Base-by-base conservation (phyloP, 2,888 invertebrate genomes). In the Epinotia bilunana region DNA sequence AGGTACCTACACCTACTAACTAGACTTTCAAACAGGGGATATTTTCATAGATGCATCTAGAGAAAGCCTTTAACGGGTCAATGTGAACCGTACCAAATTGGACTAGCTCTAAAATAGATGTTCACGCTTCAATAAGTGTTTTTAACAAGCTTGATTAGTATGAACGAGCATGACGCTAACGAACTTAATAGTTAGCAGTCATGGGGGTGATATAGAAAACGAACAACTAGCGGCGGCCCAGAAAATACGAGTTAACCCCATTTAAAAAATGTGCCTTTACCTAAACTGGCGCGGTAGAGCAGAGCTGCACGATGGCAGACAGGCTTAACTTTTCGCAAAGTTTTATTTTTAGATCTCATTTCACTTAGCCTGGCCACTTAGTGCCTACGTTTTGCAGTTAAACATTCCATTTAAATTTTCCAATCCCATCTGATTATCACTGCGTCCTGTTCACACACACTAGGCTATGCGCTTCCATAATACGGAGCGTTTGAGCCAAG, bases 91-190 rank as follows among this genome's bases (percentile, higher is more conserved):
- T 16, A 5, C 49, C 16, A n/a, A 53, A 53, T 53, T 53, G 6
- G 2, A n/a, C n/a, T 13, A n/a, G 53, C 53, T 53, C 53, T 23
- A 33, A 61, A 61, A 61, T 61, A 61, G 61, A 57, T 57, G 57
- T 4, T 20, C 57, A 57, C 12, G n/a, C 9, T 20, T 57, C 11
- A 57, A 20, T 12, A n/a, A 20, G n/a, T 16, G 20, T 43, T 7
- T 43, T 18, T 18, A 62, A 18, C 9, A 18, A 18, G 3, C 49
- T 65, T 46, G 12, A 53, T 16, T 65, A 16, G 7, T 67, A 39
- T 55, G 20, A 57, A 39, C 18, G 64, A 28, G 28, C 64, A 28
- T n/a, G n/a, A 33, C 28, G 53, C 4, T 23, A 49, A 64, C 20
- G 13, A 49, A 2, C 60, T 13, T 28, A 23, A 57, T 20, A 3